A percentile compares a stretch with the other conserved stretches of the same genome.
These are phyloP conservation scores for Lycophotia porphyrea DNA, from an alignment of 2,888 invertebrate genomes.

Conservation along the genomic window DNA sequence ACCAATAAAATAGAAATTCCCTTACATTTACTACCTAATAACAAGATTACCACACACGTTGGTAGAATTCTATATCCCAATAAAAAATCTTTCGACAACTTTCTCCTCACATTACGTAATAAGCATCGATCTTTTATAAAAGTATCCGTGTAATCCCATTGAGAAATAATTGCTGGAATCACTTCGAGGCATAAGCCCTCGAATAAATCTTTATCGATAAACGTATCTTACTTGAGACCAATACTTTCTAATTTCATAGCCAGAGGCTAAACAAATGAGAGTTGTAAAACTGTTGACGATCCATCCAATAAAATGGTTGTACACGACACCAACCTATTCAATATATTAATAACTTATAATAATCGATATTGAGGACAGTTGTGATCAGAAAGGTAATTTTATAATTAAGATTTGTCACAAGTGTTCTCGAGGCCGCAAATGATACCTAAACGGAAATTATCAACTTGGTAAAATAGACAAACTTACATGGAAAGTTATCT, in stretches of 20 bases:
- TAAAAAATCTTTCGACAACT: conserved; percentile 74
- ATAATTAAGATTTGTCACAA: conserved; percentile 14
- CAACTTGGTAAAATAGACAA: not conserved
- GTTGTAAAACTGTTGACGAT: conserved; percentile 81
- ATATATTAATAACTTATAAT: conserved; percentile 33
- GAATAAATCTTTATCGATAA: conserved; percentile 86
- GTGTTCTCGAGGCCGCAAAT: not conserved
- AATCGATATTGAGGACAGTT: conserved; percentile 49
- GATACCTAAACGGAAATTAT: not conserved
- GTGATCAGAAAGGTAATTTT: conserved; percentile 22
- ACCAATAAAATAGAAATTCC: conserved; percentile 55
- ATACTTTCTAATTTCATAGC: conserved; percentile 89
- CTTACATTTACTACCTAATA: conserved; percentile 26
- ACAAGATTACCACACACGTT: conserved; percentile 49
- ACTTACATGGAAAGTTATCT: not conserved
- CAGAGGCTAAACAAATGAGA: conserved; percentile 84
- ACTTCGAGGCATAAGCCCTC: conserved; percentile 75
- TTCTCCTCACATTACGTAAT: conserved; percentile 78
- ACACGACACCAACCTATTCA: conserved; percentile 61
- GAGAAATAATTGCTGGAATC: conserved; percentile 79
- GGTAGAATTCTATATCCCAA: conserved; percentile 66
- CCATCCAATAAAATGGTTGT: conserved; percentile 71
- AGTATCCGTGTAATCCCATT: conserved; percentile 71
- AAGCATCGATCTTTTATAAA: conserved; percentile 70
- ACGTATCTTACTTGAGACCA: conserved; percentile 70